phyloP scores from a whole-genome alignment of 2,113 vertebrate species.

The Daubentonia madagascariensis region DNA sequence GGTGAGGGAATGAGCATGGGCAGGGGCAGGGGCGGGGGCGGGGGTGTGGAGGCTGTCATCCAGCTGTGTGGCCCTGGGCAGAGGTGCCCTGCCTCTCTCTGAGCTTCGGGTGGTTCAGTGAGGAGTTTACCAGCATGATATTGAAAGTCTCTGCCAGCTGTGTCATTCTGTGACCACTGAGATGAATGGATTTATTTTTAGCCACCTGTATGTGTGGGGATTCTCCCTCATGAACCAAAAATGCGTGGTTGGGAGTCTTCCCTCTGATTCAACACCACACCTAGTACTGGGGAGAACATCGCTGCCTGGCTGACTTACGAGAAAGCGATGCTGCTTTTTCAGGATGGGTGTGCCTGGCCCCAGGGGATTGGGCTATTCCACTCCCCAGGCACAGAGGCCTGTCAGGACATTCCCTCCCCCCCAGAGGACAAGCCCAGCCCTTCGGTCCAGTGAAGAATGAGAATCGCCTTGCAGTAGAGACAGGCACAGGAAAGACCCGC shows the following conservation, averaged over 20 bases:
- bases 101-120: background rate
- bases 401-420: background rate
- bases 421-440: background rate
- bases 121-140: background rate
- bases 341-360: background rate
- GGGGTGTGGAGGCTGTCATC: background rate
- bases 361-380: background rate
- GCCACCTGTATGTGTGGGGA: background rate
- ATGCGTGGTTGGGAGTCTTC: background rate
- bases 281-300: background rate
- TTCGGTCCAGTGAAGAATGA: background rate
- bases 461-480: background rate
- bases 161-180: background rate
- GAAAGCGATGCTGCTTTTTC: background rate
- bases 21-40: background rate
- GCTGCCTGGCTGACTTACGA: background rate
- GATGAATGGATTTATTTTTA: slow-evolving; percentile 2
- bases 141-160: background rate
- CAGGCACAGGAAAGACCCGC: background rate
- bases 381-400: background rate
- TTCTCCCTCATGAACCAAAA: background rate
- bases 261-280: background rate
- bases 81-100: background rate
- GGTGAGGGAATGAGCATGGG: background rate
- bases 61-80: background rate